phyloP scores from a whole-genome alignment of 2,888 invertebrate genomes.

The Clitarchus hookeri region DNA sequence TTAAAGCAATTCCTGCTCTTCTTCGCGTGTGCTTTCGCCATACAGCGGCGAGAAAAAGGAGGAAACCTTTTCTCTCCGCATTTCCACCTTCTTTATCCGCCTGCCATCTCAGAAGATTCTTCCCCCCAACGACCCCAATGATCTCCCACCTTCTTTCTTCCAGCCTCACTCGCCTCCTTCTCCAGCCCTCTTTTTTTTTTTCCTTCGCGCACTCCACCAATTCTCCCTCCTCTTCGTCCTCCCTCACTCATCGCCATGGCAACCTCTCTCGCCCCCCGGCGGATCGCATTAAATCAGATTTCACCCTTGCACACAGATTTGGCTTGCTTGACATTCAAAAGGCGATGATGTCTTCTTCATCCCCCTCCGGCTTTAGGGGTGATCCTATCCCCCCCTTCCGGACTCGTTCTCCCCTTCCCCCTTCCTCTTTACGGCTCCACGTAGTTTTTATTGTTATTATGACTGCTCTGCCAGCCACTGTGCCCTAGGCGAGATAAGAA shows the following conservation, averaged over 20 bases:
- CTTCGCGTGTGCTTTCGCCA: neutral
- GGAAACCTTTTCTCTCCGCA: neutral
- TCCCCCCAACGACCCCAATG: neutral
- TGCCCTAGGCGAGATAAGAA: neutral
- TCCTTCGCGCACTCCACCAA: neutral
- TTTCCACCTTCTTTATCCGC: conserved; percentile 9
- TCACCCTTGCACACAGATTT: conserved; percentile 35
- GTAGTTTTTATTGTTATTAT: conserved; percentile 21
- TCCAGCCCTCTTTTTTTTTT: too few species aligned
- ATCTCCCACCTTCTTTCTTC: too few species aligned
- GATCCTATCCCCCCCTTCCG: neutral
- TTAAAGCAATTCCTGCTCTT: neutral
- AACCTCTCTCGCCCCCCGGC: conserved; percentile 28
- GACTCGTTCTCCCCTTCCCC: neutral
- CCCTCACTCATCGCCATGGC: conserved; percentile 27
- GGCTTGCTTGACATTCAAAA: conserved; percentile 41
- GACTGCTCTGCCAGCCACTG: conserved; percentile 8
- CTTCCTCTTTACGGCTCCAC: neutral
- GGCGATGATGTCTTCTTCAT: conserved; percentile 37
- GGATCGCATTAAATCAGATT: conserved; percentile 38
- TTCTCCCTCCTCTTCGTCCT: neutral
- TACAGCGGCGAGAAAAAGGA: neutral
- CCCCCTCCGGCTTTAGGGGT: neutral
- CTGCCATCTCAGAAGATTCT: neutral
- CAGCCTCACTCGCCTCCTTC: neutral